phyloP scores from a whole-genome alignment of 1,140 invertebrate species.

The Aphis craccivora region DNA sequence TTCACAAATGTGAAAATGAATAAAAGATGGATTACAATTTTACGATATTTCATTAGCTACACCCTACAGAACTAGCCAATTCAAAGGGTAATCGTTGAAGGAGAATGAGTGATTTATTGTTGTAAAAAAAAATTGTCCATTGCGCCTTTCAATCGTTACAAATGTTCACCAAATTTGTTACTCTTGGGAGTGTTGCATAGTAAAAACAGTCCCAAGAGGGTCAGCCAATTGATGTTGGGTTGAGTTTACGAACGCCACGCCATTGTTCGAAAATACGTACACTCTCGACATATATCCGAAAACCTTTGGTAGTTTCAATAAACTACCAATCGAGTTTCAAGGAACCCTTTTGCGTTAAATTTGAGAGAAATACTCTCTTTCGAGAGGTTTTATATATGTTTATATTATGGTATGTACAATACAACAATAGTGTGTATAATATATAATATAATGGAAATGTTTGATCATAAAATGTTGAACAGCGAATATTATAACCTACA shows the following conservation, averaged over 20 bases:
- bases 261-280: conserved; percentile 9
- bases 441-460: background rate
- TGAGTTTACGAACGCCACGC: background rate
- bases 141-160: background rate
- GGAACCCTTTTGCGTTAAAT: background rate
- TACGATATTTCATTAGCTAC: conserved; percentile 30
- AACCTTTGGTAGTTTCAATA: background rate
- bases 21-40: conserved; percentile 16
- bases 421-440: background rate
- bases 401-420: background rate
- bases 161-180: conserved; percentile 3
- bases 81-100: conserved; percentile 27
- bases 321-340: background rate
- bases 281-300: background rate
- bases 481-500: background rate
- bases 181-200: background rate
- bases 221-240: conserved; percentile 33
- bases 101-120: conserved; percentile 31
- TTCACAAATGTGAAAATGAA: background rate
- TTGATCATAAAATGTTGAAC: conserved; percentile 6
- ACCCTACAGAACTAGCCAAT: background rate
- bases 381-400: background rate
- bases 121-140: background rate
- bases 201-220: conserved; percentile 19
- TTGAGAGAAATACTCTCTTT: background rate